Conservation (phyloP, 2,888 invertebrate genomes). For the Dryadula phaetusa region DNA sequence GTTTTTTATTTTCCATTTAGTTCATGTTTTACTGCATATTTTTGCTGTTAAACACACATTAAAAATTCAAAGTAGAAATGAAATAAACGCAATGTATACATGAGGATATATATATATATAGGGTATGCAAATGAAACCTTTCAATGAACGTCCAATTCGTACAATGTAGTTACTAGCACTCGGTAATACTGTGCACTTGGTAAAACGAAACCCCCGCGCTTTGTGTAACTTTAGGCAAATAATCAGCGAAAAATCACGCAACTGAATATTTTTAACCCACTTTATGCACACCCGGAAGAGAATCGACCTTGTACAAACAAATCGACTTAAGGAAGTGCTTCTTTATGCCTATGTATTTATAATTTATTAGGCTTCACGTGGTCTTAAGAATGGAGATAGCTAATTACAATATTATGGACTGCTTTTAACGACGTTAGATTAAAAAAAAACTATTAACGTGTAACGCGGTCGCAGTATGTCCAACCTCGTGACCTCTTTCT, state of each 20-base stretch:
- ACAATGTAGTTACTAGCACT: too few species aligned
- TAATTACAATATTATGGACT: not conserved
- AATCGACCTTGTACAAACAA: constrained; percentile 19
- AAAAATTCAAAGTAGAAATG: too few species aligned
- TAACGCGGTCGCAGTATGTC: too few species aligned
- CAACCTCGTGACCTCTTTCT: too few species aligned
- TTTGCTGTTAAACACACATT: too few species aligned
- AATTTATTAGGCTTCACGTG: constrained; percentile 24
- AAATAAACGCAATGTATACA: too few species aligned
- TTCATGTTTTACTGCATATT: too few species aligned
- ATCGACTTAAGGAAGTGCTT: constrained; percentile 16
- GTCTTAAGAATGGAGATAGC: not conserved
- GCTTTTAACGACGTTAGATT: not conserved
- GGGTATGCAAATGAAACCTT: too few species aligned
- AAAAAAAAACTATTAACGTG: not conserved
- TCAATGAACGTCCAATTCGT: too few species aligned
- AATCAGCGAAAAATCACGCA: constrained; percentile 4
- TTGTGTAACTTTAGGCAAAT: not conserved
- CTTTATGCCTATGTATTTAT: constrained; percentile 7
- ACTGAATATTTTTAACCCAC: constrained; percentile 3
- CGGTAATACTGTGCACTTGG: too few species aligned
- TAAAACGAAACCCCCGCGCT: not conserved
- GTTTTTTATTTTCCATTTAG: too few species aligned
- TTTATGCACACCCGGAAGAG: constrained; percentile 21
- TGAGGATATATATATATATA: too few species aligned